Evolutionary conservation across 2,113 vertebrate species (phyloP), one percentile per base, ranked within the genome.

Genomic region (Austrofundulus limnaeus): DNA sequence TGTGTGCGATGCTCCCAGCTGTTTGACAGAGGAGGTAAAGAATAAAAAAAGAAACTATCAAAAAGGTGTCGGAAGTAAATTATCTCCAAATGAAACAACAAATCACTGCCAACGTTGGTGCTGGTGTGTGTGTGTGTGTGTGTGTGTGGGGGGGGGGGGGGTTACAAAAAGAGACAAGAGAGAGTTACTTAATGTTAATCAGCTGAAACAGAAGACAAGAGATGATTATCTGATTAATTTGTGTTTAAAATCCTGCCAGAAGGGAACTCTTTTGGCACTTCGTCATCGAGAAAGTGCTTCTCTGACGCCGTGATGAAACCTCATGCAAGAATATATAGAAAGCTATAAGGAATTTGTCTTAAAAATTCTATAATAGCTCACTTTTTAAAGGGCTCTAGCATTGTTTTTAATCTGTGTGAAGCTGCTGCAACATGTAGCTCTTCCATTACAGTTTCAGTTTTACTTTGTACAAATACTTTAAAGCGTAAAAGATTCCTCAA

Each of bases 161-260:
- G 56, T 58, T 43, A 61, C 66, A 38, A 10, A 70, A 67, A 70
- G 53, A 73, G 38, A 69, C 7, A 19, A 43, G 13, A 57, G 21
- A 66, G 47, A 54, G 69, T 77, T 78, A 43, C 70, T 77, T 67
- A 49, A 72, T 78, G 69, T 64, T 78, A 77, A 81, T 78, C 66
- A 60, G 13, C 45, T 74, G 20, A 52, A 80, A 70, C 65, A 71
- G 64, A 80, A 66, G 71, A 75, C 61, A 74, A 62, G 76, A 83
- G 61, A 78, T 84, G 70, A 70, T 80, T 81, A 78, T 58, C 77
- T 77, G 76, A 84, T 86, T 72, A 66, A 84, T 83, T 61, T 51
- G 48, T 57, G 60, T 42, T 60, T 20, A 45, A 70, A 25, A 34
- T 34, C 31, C 8, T 34, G 31, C 31, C 31, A 46, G 66, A 39